Evolutionary conservation across 2,113 vertebrate genomes (phyloP), one percentile per base, ranked within the genome.

Genomic region (Edolisoma coerulescens): DNA sequence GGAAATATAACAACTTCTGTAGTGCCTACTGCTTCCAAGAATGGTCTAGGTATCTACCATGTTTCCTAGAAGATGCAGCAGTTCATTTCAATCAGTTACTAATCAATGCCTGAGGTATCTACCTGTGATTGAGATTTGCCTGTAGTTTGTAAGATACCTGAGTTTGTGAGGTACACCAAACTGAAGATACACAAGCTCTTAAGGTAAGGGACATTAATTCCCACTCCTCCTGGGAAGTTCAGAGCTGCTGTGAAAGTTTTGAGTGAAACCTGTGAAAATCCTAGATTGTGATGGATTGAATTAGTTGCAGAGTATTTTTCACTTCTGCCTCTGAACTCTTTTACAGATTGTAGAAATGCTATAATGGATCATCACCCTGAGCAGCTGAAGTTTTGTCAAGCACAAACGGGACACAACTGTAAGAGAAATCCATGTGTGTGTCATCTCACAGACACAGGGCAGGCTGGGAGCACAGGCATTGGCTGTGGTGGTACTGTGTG

Each of bases 401-500:
- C 57, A 54, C 26, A 32, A 70, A 28, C 9, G 44, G 45, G 53
- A 60, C 47, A 75, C 7, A 32, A 21, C 4, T 39, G 54, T 67
- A 50, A 57, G 37, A 71, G 45, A 87, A 79, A 73, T 24, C 19
- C 15, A 17, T 1, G 0, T 13, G 9, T 42, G 57, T 71, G 15
- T 28, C 7, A 39, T 11, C 67, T 83, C 45, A 21, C 7, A 69
- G 42, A 53, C 49, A 56, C 61, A 22, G 1, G 3, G 13, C 53
- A 41, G 41, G 32, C 30, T 77, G 33, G 44, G 83, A 49, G 14
- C 15, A 60, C 35, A 49, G 37, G 16, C 37, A 37, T 0, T 71
- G 53, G 20, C 42, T 70, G 2, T 24, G 1, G 1, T 17, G 53
- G 23, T 65, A 11, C 18, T 41, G 7, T 0, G 4, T 6, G 9